phyloP scores from a whole-genome alignment of 1,140 invertebrate species.

The Phthorimaea operculella region DNA sequence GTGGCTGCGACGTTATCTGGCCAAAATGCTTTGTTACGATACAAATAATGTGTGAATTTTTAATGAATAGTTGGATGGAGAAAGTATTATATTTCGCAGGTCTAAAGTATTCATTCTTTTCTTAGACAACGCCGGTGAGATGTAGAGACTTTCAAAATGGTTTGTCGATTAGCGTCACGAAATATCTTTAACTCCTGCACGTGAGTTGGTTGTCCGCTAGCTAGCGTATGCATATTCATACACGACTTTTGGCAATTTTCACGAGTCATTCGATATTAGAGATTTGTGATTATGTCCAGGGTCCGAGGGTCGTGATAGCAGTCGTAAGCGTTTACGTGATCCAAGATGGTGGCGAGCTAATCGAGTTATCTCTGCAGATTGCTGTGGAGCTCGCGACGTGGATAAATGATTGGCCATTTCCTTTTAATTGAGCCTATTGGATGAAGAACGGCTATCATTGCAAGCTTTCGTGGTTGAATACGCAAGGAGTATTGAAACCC shows the following conservation, averaged over 20 bases:
- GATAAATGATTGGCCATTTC: constrained; percentile 25
- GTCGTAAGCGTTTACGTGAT: constrained; percentile 1
- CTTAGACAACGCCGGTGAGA: background rate
- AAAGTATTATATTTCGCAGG: constrained; percentile 17
- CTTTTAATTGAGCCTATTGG: constrained; percentile 17
- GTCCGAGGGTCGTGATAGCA: background rate
- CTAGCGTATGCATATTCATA: constrained; percentile 1
- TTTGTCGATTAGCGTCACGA: background rate
- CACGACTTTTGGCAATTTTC: no score
- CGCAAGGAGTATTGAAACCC: background rate
- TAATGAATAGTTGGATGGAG: constrained; percentile 21
- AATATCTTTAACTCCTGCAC: background rate
- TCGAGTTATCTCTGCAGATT: constrained; percentile 24
- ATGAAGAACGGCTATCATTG: constrained; percentile 3
- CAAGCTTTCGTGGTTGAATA: background rate
- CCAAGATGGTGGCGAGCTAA: constrained; percentile 18
- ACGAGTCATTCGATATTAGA: no score
- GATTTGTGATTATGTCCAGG: background rate
- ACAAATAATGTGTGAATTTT: constrained; percentile 19
- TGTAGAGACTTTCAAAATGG: constrained; percentile 5
- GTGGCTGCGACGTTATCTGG: background rate
- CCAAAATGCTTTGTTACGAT: constrained; percentile 11
- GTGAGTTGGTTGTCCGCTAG: background rate
- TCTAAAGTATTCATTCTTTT: constrained; percentile 3
- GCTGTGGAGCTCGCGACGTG: constrained; percentile 11